A percentile compares a stretch with the other conserved stretches of the same genome.
Conservation (phyloP, 2,113 vertebrate genomes). For the Stomatorhinus ivindoensis region DNA sequence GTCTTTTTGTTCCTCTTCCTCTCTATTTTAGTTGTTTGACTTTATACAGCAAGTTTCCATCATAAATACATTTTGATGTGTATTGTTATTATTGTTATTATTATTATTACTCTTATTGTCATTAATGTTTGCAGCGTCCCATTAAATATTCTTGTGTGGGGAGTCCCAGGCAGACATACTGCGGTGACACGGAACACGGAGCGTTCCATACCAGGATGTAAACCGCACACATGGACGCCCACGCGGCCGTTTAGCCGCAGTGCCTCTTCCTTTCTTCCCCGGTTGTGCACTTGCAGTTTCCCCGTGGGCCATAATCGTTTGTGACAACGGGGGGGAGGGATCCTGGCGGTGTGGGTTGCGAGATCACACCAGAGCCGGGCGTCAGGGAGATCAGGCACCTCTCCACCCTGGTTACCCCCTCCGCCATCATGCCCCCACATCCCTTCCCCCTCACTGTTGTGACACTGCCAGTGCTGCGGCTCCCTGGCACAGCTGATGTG, state of each 20-base stretch:
- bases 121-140: background rate
- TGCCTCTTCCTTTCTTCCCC: conserved; percentile 13
- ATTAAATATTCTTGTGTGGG: background rate
- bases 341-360: conserved; percentile 31
- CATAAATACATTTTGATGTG: background rate
- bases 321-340: conserved; percentile 34
- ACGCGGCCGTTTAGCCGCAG: conserved; percentile 24
- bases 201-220: too few relatives aligned
- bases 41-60: background rate
- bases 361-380: conserved; percentile 36
- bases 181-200: background rate
- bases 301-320: conserved; percentile 34
- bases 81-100: background rate
- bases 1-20: background rate
- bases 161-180: background rate
- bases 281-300: conserved; percentile 50
- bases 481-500: conserved; percentile 72
- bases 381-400: conserved; percentile 36
- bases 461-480: conserved; percentile 62
- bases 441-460: conserved; percentile 39
- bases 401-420: conserved; percentile 28
- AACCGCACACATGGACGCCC: background rate
- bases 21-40: background rate
- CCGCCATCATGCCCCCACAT: conserved; percentile 35
- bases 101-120: background rate